phyloP scores from a whole-genome alignment of 2,888 invertebrate genomes.

The Diadromus collaris region DNA sequence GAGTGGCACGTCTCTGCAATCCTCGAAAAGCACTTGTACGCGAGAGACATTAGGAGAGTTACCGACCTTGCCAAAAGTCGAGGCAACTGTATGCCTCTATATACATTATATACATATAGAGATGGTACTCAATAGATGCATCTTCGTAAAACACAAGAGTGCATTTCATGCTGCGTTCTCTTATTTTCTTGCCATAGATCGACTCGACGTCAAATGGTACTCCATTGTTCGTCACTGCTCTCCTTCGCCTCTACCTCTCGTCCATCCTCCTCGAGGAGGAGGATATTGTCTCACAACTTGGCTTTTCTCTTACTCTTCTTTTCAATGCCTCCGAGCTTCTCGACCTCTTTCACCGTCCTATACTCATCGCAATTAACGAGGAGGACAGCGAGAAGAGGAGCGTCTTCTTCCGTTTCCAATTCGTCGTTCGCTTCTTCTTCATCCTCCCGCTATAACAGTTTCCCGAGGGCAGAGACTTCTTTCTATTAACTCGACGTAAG shows the following conservation, averaged over 20 bases:
- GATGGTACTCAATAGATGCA: constrained; percentile 19
- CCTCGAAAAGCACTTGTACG: constrained; percentile 43
- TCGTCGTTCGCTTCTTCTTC: background rate
- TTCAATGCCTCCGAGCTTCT: constrained; percentile 24
- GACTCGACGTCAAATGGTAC: background rate
- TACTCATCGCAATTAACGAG: constrained; percentile 37
- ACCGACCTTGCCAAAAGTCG: constrained; percentile 51
- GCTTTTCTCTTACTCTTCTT: background rate
- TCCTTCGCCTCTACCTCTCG: constrained; percentile 44
- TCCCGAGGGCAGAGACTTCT: background rate
- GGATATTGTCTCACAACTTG: constrained; percentile 32
- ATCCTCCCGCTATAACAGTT: background rate
- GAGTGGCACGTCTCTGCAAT: constrained; percentile 47
- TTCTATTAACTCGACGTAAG: constrained; percentile 36
- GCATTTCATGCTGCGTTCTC: constrained; percentile 14
- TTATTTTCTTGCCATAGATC: constrained; percentile 5
- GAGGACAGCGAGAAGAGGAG: constrained; percentile 18
- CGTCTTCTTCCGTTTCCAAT: constrained; percentile 40
- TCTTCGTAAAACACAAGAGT: constrained; percentile 8
- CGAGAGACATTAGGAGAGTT: constrained; percentile 32
- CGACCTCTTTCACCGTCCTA: constrained; percentile 34
- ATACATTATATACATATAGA: background rate
- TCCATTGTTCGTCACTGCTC: constrained; percentile 26
- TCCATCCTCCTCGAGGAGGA: constrained; percentile 37
- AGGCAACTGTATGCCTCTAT: background rate